phyloP scores from a whole-genome alignment of 2,113 vertebrate species.

The Notarius lentiginosus region DNA sequence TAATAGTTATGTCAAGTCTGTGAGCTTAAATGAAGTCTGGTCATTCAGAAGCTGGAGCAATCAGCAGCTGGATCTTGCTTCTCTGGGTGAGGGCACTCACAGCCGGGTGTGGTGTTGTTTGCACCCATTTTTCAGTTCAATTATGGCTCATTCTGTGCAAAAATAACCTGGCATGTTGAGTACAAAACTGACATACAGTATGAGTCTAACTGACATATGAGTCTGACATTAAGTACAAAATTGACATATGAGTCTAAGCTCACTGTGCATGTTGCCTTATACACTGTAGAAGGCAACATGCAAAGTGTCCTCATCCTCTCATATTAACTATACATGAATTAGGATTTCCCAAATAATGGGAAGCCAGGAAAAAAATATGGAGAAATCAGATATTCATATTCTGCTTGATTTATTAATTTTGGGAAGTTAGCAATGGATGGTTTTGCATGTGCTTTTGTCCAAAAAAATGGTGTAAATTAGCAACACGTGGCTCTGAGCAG shows the following conservation, averaged over 20 bases:
- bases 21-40: conserved; percentile 36
- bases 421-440: not conserved
- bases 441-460: not conserved
- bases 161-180: not conserved
- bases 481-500: not conserved
- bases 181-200: not conserved
- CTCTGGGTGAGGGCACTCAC: not conserved
- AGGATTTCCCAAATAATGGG: not conserved
- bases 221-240: too few species aligned
- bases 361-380: not conserved
- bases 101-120: not conserved
- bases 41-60: conserved; percentile 18
- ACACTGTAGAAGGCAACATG: not conserved
- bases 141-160: not conserved
- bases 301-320: not conserved
- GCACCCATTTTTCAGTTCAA: not conserved
- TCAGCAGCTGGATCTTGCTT: conserved; percentile 8
- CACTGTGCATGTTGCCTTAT: too few species aligned
- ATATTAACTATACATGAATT: not conserved
- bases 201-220: too few species aligned
- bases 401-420: not conserved
- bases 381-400: not conserved
- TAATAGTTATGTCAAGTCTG: conserved; percentile 34
- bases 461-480: not conserved
- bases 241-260: too few species aligned